Conservation (phyloP, 2,113 vertebrate species). For the Mustela nigripes region DNA sequence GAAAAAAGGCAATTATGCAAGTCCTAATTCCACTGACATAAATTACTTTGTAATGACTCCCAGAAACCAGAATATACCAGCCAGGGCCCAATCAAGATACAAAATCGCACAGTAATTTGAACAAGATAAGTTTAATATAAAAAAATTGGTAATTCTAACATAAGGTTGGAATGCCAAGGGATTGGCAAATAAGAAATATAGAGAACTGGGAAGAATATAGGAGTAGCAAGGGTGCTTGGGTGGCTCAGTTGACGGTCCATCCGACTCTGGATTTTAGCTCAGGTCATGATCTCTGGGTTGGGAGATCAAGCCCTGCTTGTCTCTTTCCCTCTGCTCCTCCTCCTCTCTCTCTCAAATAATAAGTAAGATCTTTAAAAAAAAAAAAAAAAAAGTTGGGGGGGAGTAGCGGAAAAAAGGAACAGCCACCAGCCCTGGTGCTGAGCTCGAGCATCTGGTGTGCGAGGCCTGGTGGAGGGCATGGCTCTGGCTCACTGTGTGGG, state of each 20-base stretch:
- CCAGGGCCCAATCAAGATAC: not conserved
- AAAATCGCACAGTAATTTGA: not conserved
- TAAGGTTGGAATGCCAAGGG: not conserved
- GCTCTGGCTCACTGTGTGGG: not conserved
- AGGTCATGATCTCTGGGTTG: not conserved
- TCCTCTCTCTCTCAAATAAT: not conserved
- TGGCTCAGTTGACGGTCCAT: not conserved
- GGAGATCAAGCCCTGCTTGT: not conserved
- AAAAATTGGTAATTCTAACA: not conserved
- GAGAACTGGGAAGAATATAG: not conserved
- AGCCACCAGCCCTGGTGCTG: too few relatives aligned
- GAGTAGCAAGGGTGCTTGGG: not conserved
- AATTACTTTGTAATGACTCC: slow-evolving; percentile 22
- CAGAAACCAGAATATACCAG: not conserved
- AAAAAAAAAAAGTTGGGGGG: not conserved
- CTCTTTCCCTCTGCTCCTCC: not conserved
- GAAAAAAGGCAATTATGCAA: not conserved
- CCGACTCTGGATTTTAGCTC: not conserved
- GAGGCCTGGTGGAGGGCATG: not conserved
- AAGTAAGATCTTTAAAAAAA: not conserved
- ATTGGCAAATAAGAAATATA: not conserved
- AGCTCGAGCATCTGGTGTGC: accelerated
- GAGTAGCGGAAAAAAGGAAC: not conserved
- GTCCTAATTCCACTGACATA: not conserved
- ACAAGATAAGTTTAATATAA: not conserved